Evolutionary conservation across 2,113 vertebrate genomes (phyloP).

Genomic region (Brachyhypopomus occidentalis): DNA sequence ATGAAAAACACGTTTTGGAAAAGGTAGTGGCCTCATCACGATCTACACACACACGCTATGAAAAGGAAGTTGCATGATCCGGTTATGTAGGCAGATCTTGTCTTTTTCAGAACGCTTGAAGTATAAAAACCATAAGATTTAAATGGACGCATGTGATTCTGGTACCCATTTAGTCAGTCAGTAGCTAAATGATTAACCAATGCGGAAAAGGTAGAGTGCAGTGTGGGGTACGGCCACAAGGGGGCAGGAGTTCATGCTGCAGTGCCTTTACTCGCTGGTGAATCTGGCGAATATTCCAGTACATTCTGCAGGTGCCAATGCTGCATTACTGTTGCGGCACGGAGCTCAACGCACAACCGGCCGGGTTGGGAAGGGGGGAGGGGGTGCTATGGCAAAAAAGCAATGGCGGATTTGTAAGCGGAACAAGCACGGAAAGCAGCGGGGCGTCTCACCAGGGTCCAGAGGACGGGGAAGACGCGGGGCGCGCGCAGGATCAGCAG

Average conservation of each 20-base stretch:
- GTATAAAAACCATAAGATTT: no score
- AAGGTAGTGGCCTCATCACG: no score
- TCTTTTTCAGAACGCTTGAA: no score
- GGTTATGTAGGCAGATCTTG: no score
- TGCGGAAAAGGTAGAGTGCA: neutral
- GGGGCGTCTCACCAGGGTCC: constrained; percentile 78
- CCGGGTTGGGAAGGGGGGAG: neutral
- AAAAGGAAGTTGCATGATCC: no score
- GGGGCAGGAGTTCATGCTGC: constrained; percentile 6
- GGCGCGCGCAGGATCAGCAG: constrained; percentile 85
- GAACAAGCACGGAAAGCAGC: neutral
- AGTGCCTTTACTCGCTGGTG: neutral
- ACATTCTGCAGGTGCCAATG: neutral
- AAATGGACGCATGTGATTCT: neutral
- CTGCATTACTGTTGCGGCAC: neutral
- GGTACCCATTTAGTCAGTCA: neutral
- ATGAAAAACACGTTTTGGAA: neutral
- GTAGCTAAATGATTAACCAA: neutral
- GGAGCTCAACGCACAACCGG: no score
- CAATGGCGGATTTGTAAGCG: no score
- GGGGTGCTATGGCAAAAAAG: neutral
- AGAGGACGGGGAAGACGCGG: constrained; percentile 86
- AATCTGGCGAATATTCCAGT: neutral
- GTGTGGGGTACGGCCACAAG: constrained; percentile 1
- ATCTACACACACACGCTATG: no score